Conservation (phyloP, 2,888 invertebrate genomes). For the Drosophila flavopinicola region DNA sequence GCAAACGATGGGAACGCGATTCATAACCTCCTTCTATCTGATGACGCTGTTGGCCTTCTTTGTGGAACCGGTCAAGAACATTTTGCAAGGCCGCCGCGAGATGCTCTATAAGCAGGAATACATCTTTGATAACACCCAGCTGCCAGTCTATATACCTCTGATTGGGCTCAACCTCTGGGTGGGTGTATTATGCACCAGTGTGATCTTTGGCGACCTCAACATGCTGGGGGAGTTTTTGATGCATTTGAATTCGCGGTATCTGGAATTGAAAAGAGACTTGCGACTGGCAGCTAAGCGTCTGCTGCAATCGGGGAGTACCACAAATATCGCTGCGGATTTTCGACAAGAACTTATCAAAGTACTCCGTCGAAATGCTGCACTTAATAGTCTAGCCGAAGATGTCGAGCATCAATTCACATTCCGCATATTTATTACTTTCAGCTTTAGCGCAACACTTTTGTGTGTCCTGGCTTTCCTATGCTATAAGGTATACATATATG, state of each 20-base stretch:
- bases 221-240: conserved; percentile 70
- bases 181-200: conserved; percentile 55
- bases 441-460: conserved; percentile 65
- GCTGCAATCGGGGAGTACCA: background rate
- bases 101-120: conserved; percentile 70
- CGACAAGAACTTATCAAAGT: conserved; percentile 43
- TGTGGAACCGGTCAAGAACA: conserved; percentile 46
- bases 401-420: conserved; percentile 69
- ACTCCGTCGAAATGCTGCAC: conserved; percentile 57
- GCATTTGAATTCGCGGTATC: conserved; percentile 75
- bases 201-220: conserved; percentile 68
- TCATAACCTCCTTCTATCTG: conserved; percentile 63
- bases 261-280: conserved; percentile 64
- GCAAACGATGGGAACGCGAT: conserved; percentile 51
- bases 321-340: conserved; percentile 53
- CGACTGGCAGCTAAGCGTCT: conserved; percentile 11
- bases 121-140: conserved; percentile 58
- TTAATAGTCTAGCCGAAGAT: conserved; percentile 65
- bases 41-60: conserved; percentile 54
- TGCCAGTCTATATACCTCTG: conserved; percentile 54
- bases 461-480: conserved; percentile 70
- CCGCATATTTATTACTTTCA: conserved; percentile 74
- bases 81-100: conserved; percentile 46
- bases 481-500: conserved; percentile 58
- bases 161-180: conserved; percentile 51